phyloP scores from a whole-genome alignment of 92 coral and sea anemone species.

The Heliopora coerulea region DNA sequence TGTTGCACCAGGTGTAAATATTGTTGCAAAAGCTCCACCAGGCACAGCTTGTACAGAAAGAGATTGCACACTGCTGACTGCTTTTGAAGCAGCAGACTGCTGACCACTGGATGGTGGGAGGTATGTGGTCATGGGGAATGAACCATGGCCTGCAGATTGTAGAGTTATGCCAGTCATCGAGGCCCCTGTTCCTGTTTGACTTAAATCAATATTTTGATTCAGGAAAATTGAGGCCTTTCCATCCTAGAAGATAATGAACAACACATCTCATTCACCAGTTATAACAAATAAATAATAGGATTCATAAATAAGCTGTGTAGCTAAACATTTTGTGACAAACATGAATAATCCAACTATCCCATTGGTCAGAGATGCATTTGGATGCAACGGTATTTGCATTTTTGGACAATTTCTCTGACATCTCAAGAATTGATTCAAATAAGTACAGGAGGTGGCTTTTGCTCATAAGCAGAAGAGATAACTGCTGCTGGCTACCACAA shows the following conservation, averaged over 20 bases:
- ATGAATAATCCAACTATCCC: too few species aligned
- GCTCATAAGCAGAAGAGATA: too few species aligned
- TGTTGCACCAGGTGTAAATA: constrained; percentile 85
- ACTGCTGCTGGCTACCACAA: too few species aligned
- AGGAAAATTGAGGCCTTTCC: constrained; percentile 87
- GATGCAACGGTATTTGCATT: too few species aligned
- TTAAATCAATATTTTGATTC: constrained; percentile 84
- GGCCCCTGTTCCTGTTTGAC: constrained; percentile 60
- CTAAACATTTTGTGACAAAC: too few species aligned
- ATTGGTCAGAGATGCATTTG: too few species aligned
- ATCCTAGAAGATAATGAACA: constrained; percentile 34
- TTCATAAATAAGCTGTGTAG: too few species aligned
- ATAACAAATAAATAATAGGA: too few species aligned
- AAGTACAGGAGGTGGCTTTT: too few species aligned
- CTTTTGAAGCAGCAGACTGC: constrained; percentile 67
- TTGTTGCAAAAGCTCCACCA: constrained; percentile 91
- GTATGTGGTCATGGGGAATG: constrained; percentile 97
- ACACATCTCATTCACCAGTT: too few species aligned
- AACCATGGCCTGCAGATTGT: constrained; percentile 83
- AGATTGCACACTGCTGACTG: constrained; percentile 63
- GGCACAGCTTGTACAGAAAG: constrained; percentile 97
- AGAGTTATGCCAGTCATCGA: constrained; percentile 98
- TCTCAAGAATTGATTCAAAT: too few species aligned
- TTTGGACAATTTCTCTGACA: too few species aligned
- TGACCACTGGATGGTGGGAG: constrained; percentile 70